These are phyloP conservation scores for Calephelis virginiensis DNA, from an alignment of 1,140 invertebrate genomes.

Conservation along the genomic window DNA sequence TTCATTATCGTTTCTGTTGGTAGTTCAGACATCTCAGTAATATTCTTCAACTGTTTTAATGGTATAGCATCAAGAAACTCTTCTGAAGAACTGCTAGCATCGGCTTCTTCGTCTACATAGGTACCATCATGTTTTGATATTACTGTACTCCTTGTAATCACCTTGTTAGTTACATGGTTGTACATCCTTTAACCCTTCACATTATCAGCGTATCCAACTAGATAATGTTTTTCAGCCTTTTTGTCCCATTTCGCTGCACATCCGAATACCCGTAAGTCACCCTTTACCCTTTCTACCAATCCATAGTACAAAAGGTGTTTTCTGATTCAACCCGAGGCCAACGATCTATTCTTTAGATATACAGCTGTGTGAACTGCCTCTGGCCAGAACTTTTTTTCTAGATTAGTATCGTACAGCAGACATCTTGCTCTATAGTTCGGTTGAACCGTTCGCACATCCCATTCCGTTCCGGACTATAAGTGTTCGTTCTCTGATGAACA, in stretches of 20 bases:
- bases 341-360: too few relatives aligned
- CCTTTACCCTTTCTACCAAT: too few relatives aligned
- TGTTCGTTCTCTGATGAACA: too few relatives aligned
- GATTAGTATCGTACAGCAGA: slow-evolving; percentile 5
- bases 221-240: slow-evolving; percentile 4
- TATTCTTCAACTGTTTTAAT: neutral
- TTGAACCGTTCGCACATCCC: too few relatives aligned
- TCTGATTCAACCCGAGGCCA: too few relatives aligned
- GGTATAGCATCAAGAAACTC: neutral
- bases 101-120: neutral
- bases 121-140: neutral
- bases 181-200: neutral
- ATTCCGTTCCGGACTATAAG: too few relatives aligned
- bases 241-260: slow-evolving; percentile 15
- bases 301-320: too few relatives aligned
- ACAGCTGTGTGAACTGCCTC: too few relatives aligned
- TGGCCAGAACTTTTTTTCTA: slow-evolving; percentile 14
- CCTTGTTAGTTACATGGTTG: neutral
- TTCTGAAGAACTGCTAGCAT: neutral
- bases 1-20: neutral
- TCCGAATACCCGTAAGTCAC: slow-evolving; percentile 5
- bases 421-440: slow-evolving; percentile 22
- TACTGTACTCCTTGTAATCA: neutral
- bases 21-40: neutral
- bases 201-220: slow-evolving; percentile 7